Conservation (phyloP, 1,140 invertebrate genomes). For the Pomacea maculata region DNA sequence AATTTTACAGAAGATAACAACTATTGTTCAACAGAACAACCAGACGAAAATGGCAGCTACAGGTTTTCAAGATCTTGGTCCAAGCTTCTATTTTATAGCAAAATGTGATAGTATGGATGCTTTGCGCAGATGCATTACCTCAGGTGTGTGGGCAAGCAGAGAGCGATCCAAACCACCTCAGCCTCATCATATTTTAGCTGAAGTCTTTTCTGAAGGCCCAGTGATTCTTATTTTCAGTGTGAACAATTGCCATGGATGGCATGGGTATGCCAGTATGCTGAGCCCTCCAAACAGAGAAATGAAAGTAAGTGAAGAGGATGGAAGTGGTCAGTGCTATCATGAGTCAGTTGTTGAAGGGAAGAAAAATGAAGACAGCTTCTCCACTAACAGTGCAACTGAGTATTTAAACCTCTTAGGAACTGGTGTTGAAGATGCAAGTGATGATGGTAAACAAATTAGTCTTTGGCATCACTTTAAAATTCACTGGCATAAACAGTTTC, state of each 20-base stretch:
- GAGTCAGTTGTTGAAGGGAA: not conserved
- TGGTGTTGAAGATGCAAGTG: not conserved
- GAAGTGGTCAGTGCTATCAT: not conserved
- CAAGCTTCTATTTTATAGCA: slow-evolving; percentile 45
- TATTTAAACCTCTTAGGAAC: not conserved
- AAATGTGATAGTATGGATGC: slow-evolving; percentile 47
- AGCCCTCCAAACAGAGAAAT: not conserved
- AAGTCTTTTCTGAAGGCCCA: slow-evolving; percentile 30
- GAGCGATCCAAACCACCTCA: slow-evolving; percentile 42
- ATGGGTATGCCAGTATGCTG: slow-evolving; percentile 44
- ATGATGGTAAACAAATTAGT: not conserved
- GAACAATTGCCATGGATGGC: slow-evolving; percentile 56
- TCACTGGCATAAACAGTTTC: slow-evolving; percentile 42
- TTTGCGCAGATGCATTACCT: slow-evolving; percentile 37
- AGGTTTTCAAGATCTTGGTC: slow-evolving; percentile 3
- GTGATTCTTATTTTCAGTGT: slow-evolving; percentile 56
- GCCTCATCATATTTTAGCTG: slow-evolving; percentile 35
- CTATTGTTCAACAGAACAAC: not conserved
- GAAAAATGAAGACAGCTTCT: not conserved
- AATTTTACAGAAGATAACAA: not conserved
- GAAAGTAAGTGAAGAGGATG: not conserved
- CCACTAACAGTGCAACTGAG: not conserved
- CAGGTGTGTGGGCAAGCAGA: slow-evolving; percentile 48
- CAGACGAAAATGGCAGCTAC: not conserved
- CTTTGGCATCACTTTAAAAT: slow-evolving; percentile 50